These are phyloP conservation scores for Patiria pectinifera DNA, from an alignment of 53 echinoderm and acorn worm species.

Conservation along the genomic window DNA sequence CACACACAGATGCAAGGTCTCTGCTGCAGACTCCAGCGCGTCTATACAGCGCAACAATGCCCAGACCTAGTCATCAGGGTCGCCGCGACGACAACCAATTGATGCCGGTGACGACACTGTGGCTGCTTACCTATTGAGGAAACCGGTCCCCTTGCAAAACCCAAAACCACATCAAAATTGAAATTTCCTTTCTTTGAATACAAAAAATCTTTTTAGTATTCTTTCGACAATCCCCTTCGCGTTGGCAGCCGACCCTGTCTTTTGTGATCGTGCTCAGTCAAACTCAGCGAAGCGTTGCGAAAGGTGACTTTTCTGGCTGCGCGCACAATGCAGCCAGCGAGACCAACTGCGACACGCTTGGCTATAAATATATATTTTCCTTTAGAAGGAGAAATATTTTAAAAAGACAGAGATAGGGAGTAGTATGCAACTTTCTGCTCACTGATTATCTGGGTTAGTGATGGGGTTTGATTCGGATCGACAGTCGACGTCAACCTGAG, in stretches of 20 bases:
- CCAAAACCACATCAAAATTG: not conserved
- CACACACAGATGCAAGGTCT: not conserved
- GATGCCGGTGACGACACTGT: not conserved
- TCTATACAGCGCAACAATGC: conserved; percentile 25
- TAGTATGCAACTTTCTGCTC: not conserved
- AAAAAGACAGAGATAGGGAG: not conserved
- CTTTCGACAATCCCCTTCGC: not conserved
- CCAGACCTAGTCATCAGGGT: conserved; percentile 26
- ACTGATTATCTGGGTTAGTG: not conserved
- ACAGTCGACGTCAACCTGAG: not conserved
- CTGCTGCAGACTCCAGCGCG: not conserved
- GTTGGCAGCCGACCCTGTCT: conserved; percentile 2
- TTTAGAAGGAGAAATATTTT: not conserved
- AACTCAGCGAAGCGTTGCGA: not conserved
- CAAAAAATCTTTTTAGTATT: not conserved
- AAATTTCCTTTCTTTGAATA: not conserved
- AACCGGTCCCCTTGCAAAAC: not conserved
- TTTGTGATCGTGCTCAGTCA: conserved; percentile 2
- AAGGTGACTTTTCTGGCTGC: not conserved
- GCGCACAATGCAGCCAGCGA: not conserved
- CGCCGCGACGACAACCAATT: not conserved
- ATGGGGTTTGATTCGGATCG: not conserved
- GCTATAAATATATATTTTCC: not conserved
- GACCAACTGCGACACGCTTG: not conserved
- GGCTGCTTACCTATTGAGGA: not conserved